A percentile compares a stretch with the other conserved stretches of the same genome.
phyloP scores from a whole-genome alignment of 1,140 invertebrate genomes.

The Calephelis nemesis region DNA sequence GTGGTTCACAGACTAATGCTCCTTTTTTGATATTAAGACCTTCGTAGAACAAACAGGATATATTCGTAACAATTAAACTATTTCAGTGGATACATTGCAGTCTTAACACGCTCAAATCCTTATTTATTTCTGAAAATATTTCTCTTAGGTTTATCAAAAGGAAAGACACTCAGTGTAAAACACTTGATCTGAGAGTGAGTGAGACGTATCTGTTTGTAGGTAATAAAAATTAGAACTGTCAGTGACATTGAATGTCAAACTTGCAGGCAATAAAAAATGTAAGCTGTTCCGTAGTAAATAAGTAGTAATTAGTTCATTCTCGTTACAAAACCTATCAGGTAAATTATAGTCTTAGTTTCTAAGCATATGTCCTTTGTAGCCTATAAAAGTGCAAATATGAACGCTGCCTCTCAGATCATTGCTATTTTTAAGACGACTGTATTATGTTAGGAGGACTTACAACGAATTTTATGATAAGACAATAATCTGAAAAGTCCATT shows the following conservation, averaged over 20 bases:
- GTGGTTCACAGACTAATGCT: neutral
- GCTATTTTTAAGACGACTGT: conserved; percentile 16
- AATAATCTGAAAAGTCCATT: neutral
- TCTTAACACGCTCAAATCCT: conserved; percentile 25
- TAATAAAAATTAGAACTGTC: conserved; percentile 1
- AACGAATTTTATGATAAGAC: conserved; percentile 6
- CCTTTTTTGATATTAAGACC: neutral
- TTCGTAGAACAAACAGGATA: too few relatives aligned
- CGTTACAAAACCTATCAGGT: neutral
- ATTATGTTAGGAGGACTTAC: conserved; percentile 8
- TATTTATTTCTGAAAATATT: conserved; percentile 31
- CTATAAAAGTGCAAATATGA: neutral
- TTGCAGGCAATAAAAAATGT: neutral
- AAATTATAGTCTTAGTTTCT: neutral
- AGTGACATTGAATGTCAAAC: neutral
- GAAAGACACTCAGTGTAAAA: conserved; percentile 8
- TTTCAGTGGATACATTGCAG: conserved; percentile 18
- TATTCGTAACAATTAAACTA: neutral
- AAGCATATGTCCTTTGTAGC: neutral
- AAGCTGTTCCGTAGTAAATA: neutral
- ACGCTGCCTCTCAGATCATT: conserved; percentile 8
- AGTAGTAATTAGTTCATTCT: neutral
- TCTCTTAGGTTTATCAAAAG: conserved; percentile 13
- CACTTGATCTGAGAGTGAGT: conserved; percentile 11
- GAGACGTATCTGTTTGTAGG: neutral